Evolutionary conservation across 2,797 vertebrate species (phyloP), one percentile per base, ranked within the genome.

Genomic region (Okamejei kenojei): DNA sequence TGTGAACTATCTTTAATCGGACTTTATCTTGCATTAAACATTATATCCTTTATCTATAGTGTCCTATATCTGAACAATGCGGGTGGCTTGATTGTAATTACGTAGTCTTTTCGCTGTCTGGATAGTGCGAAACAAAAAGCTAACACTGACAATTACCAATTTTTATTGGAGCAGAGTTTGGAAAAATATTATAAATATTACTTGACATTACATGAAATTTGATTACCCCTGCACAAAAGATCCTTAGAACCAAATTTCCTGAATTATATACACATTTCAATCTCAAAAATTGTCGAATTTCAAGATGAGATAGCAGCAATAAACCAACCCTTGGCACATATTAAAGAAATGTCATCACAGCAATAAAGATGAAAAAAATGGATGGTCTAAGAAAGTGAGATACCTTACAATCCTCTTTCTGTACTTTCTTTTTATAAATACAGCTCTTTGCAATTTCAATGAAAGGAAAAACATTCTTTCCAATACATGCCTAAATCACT

Each of bases 91-190:
- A 45, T 45, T 45, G 45, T 45, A 45, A 45, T 45, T 45, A 45
- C 45, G 2, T 45, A 45, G 45, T 45, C 2, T 45, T 45, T 45
- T 45, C 45, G 45, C 45, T 45, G 45, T 45, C 45, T 45, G 45
- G 45, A 45, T 45, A 45, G 45, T 2, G 3, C 3, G 4, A 45
- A 45, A 45, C 45, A 45, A 45, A 45, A 45, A 3, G 73, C 35
- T 45, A 45, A 71, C 9, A 91, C 21, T 73, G 35, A 76, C 38
- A 76, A 23, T n/a, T 13, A 45, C 32, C 5, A 74, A 9, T 54
- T 91, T 91, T 91, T 91, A 91, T 91, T 91, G 71, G 73, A 91
- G 38, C 26, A 13, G 71, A 11, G 6, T 23, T 91, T 91, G 90
- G 7, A 91, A 74, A 15, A 68, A 17, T 13, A 74, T 74, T 45